Conservation (phyloP, 2,113 vertebrate genomes). For the mouse (Mus musculus) region DNA sequence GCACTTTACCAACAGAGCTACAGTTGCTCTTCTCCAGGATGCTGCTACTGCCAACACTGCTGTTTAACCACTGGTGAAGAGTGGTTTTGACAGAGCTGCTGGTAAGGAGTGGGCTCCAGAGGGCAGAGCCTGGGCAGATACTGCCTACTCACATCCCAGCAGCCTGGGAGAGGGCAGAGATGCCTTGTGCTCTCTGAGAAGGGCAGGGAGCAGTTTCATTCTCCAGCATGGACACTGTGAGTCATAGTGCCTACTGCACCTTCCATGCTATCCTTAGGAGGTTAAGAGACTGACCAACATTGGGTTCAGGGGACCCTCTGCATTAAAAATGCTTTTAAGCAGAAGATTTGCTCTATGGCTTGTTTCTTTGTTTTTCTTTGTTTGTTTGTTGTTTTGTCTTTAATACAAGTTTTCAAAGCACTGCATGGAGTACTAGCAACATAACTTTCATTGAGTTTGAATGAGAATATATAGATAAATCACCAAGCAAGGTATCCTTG, state of each 20-base stretch:
- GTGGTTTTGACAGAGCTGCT: neutral
- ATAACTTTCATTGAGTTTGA: conserved; percentile 82
- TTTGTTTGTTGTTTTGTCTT: too few species aligned
- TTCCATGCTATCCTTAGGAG: neutral
- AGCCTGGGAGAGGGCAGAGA: neutral
- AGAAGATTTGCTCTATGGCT: neutral
- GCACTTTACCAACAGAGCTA: neutral
- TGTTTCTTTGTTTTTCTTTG: neutral
- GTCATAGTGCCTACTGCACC: neutral
- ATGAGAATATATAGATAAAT: conserved; percentile 81
- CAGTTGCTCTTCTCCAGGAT: too few species aligned
- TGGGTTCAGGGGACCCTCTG: neutral
- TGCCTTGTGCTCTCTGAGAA: neutral
- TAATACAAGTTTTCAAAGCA: conserved; percentile 59
- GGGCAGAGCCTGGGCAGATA: fast-evolving
- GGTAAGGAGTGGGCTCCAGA: neutral
- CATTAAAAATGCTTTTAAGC: conserved; percentile 34
- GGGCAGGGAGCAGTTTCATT: neutral
- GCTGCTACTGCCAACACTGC: too few species aligned
- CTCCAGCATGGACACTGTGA: neutral
- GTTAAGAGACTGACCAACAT: neutral
- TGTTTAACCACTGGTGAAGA: too few species aligned
- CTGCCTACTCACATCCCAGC: neutral
- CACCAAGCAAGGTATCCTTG: conserved; percentile 69
- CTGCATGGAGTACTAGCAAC: conserved; percentile 77